Conservation (phyloP, 2,797 vertebrate genomes). For the Sebastiscus tertius region DNA sequence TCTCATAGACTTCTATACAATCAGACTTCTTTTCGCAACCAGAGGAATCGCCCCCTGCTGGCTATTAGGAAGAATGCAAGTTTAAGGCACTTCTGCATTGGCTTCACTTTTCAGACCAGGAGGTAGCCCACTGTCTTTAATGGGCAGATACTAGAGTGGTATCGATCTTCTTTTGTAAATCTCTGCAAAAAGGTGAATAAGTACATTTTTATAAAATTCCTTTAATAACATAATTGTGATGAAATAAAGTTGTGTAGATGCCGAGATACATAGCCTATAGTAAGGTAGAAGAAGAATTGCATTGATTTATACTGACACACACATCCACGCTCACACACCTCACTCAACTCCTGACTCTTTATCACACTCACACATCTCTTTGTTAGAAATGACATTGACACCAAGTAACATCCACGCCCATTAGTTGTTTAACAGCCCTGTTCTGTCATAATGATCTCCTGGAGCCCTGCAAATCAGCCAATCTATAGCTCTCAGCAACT, state of each 20-base stretch:
- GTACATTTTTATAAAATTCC: neutral
- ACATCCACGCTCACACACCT: neutral
- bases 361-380: slow-evolving; percentile 5
- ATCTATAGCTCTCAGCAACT: neutral
- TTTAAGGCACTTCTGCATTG: too few species aligned
- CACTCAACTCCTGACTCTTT: neutral
- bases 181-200: neutral
- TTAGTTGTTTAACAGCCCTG: slow-evolving; percentile 29
- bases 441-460: slow-evolving; percentile 13
- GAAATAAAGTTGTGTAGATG: neutral
- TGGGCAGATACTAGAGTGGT: too few species aligned
- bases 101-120: too few species aligned
- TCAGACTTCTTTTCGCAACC: too few species aligned
- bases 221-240: neutral
- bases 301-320: neutral
- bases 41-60: too few species aligned
- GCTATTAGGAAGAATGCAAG: too few species aligned
- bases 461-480: neutral
- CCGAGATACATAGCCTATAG: neutral
- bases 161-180: neutral
- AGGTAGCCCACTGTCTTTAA: too few species aligned
- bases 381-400: neutral
- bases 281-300: neutral
- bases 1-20: too few species aligned
- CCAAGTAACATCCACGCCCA: neutral